A percentile compares a stretch with the other conserved stretches of the same genome.
phyloP scores from a whole-genome alignment of 2,113 vertebrate genomes.

The Proteles cristata region DNA sequence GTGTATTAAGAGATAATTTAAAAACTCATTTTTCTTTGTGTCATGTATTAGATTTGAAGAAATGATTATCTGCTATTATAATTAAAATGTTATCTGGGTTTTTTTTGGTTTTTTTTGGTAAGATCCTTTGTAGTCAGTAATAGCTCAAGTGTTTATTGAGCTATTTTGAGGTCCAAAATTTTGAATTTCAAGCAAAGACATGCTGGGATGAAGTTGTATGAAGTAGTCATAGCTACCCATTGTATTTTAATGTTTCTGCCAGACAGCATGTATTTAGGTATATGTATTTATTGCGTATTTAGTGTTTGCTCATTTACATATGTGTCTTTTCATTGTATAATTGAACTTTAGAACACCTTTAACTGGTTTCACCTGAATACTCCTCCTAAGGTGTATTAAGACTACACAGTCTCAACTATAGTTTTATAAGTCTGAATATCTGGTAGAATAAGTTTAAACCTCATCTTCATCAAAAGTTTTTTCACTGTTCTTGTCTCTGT shows the following conservation, averaged over 20 bases:
- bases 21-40: neutral
- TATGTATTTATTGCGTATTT: neutral
- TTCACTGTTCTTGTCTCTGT: neutral
- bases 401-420: neutral
- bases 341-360: neutral
- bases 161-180: neutral
- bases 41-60: neutral
- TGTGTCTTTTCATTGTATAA: neutral
- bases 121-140: neutral
- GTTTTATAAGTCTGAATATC: neutral
- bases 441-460: neutral
- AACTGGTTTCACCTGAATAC: neutral
- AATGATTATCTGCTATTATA: slow-evolving; percentile 21
- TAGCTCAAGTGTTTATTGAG: neutral
- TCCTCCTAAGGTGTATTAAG: neutral
- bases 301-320: neutral
- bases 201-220: neutral
- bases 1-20: neutral
- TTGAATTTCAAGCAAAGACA: slow-evolving; percentile 7
- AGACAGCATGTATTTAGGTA: neutral
- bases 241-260: neutral
- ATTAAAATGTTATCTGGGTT: neutral
- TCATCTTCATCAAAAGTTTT: neutral
- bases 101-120: slow-evolving; percentile 39
- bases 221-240: neutral